Evolutionary conservation across 1,140 invertebrate species (phyloP), one percentile per base, ranked within the genome.

Genomic region (Atta cephalotes): DNA sequence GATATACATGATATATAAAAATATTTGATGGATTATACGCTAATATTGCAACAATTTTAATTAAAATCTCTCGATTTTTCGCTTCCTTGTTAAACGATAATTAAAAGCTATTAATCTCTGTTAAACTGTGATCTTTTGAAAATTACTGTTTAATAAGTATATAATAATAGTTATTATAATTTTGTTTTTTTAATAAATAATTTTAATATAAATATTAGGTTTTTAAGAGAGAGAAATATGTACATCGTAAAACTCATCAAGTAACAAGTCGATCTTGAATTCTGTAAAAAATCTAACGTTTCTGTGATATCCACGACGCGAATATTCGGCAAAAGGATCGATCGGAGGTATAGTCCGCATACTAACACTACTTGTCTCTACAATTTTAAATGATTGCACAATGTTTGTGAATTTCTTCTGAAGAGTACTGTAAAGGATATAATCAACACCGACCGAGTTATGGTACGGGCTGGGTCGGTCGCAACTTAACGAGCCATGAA

Each of bases 401-500:
- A 82, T 45, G 25, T 35, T 25, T 21, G 71, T 21, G 18, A 63
- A 85, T 62, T 82, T 31, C 39, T 85, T 81, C 35, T 53, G 35
- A 35, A 51, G 77, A 35, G 79, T 49, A 31, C 28, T 87, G 10
- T 31, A 79, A 71, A 87, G 78, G 85, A 87, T 81, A 87, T 79
- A 70, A 79, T 89, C 79, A 58, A 76, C 86, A 72, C 70, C 66
- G 76, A 14, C 31, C 28, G 66, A 87, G 72, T 89, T 89, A 84
- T 72, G 51, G 66, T 28, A 74, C 79, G 89, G 89, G 89, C 58
- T 86, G 71, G 89, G 89, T 90, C 82, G 39, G 58, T 81, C 71
- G 56, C 53, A 77, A 90, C 76, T 90, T 91, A 91, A 91, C 89
- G 89, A 91, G 78, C 89, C 89, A 21, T 90, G 87, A 78, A 91